A percentile compares a stretch with the other conserved stretches of the same genome.
Evolutionary conservation across 2,797 vertebrate species (phyloP).

Genomic region (Pipistrellus pipistrellus): DNA sequence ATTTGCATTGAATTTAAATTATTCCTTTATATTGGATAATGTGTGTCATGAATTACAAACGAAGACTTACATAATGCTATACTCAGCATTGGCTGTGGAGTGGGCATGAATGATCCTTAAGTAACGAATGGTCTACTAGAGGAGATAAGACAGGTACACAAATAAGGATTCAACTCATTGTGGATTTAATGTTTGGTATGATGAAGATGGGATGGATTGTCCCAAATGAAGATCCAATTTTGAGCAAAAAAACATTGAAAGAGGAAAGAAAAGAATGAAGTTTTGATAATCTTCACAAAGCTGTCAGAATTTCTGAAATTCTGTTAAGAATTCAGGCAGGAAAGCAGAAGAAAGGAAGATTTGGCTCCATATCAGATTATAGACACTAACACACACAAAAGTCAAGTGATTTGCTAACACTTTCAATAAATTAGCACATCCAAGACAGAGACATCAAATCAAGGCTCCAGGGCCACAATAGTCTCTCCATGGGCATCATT

Average conservation of each 20-base stretch:
- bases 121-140: neutral
- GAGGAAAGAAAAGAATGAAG: neutral
- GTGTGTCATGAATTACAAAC: constrained; percentile 52
- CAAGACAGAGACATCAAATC: neutral
- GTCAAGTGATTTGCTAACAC: neutral
- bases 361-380: neutral
- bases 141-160: neutral
- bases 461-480: neutral
- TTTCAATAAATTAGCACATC: neutral
- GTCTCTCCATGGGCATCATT: neutral
- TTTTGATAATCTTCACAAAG: neutral
- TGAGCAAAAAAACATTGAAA: neutral
- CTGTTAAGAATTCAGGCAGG: neutral
- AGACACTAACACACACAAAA: neutral
- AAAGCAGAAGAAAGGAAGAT: neutral
- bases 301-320: neutral
- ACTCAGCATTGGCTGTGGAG: neutral
- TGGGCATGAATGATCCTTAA: neutral
- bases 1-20: constrained; percentile 61
- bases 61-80: constrained; percentile 7
- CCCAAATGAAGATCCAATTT: neutral
- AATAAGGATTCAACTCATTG: neutral
- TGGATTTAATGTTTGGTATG: neutral
- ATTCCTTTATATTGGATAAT: constrained; percentile 23
- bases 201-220: neutral